These are phyloP conservation scores for Taxidea taxus DNA, from an alignment of 2,113 vertebrate genomes.

Conservation along the genomic window DNA sequence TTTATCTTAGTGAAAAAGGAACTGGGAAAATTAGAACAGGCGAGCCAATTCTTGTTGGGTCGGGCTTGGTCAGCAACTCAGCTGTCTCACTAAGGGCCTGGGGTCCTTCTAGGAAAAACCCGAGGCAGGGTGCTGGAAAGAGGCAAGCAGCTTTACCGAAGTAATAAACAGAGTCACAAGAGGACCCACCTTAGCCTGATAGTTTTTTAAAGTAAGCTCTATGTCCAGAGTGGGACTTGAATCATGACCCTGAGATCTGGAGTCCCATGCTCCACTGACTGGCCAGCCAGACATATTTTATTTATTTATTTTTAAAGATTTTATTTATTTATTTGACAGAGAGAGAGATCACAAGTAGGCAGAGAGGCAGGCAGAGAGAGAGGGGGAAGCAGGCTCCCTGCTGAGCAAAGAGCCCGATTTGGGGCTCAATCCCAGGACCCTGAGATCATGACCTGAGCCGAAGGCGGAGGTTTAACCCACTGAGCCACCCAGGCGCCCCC, in stretches of 20 bases:
- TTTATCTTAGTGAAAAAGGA: slow-evolving; percentile 35
- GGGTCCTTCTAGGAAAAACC: slow-evolving; percentile 5
- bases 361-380: no score
- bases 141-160: background rate
- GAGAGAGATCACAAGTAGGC: no score
- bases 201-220: background rate
- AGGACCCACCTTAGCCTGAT: background rate
- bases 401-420: no score
- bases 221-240: background rate
- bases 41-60: background rate
- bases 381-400: no score
- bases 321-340: no score
- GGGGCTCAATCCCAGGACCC: no score
- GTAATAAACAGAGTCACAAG: background rate
- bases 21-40: slow-evolving; percentile 20
- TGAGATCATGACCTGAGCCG: no score
- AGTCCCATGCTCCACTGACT: background rate
- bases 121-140: background rate
- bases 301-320: no score
- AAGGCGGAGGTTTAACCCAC: no score
- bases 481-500: no score
- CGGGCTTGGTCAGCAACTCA: background rate
- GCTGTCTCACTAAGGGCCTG: background rate
- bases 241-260: background rate
- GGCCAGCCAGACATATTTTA: background rate